Conservation (phyloP, 1,140 invertebrate species). For the Drosophila orosa region DNA sequence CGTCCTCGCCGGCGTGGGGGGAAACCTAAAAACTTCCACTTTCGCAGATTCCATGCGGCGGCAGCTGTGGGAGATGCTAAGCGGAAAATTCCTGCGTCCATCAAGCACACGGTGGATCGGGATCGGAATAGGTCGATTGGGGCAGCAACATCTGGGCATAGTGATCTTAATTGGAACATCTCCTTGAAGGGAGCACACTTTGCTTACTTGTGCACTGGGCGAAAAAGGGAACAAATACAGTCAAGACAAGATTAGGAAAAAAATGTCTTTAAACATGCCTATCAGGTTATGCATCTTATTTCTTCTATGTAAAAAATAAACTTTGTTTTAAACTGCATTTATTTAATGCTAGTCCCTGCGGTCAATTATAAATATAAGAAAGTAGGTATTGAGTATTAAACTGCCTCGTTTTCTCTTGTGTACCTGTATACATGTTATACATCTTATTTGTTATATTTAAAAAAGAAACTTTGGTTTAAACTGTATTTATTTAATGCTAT, state of each 20-base stretch:
- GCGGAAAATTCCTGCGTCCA: constrained; percentile 31
- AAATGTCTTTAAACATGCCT: no score
- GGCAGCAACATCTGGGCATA: constrained; percentile 58
- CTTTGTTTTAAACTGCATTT: no score
- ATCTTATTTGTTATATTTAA: no score
- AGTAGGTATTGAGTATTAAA: no score
- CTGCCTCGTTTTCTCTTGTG: no score
- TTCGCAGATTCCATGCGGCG: constrained; percentile 33
- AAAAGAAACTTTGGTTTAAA: background rate
- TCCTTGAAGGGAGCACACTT: constrained; percentile 16
- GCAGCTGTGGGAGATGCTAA: constrained; percentile 59
- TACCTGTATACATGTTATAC: no score
- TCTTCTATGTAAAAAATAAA: no score
- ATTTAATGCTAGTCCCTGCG: no score
- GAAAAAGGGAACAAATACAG: background rate
- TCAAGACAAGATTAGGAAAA: no score
- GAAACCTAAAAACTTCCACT: constrained; percentile 32
- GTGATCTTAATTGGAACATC: constrained; percentile 73
- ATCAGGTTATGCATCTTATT: no score
- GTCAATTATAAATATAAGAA: no score
- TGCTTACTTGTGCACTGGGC: constrained; percentile 1
- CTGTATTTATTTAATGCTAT: background rate
- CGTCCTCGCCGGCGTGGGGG: background rate
- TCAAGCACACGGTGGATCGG: constrained; percentile 57
- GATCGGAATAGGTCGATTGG: background rate